Percentiles rank a stretch among this genome's conserved stretches.
Evolutionary conservation across 2,113 vertebrate genomes (phyloP).

Genomic region (Boulengeromyrus knoepffleri): DNA sequence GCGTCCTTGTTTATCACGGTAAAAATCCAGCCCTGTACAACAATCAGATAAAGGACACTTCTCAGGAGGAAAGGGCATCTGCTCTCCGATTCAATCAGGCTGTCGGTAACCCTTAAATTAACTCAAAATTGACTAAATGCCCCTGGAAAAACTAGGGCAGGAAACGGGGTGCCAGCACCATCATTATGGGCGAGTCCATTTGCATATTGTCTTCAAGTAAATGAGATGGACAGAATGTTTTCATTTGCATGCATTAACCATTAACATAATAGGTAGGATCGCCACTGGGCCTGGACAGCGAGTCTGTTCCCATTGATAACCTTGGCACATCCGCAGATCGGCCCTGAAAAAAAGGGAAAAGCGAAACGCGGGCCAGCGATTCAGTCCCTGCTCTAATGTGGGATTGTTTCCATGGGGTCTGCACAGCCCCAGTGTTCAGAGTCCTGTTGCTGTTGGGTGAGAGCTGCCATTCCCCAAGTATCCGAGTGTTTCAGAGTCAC

Average conservation of each 20-base stretch:
- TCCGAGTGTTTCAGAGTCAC: neutral
- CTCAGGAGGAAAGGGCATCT: constrained; percentile 66
- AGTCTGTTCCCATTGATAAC: constrained; percentile 99
- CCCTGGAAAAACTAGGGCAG: constrained; percentile 72
- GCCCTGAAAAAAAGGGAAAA: constrained; percentile 38
- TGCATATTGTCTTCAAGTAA: constrained; percentile 99
- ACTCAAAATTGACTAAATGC: constrained; percentile 89
- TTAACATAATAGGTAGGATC: constrained; percentile 99
- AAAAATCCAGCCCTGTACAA: neutral
- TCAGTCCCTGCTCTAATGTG: constrained; percentile 65
- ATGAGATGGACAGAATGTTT: constrained; percentile 99
- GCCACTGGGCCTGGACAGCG: constrained; percentile 98
- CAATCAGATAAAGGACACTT: neutral
- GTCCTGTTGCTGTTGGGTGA: constrained; percentile 49
- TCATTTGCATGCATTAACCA: constrained; percentile 99
- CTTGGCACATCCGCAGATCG: constrained; percentile 89
- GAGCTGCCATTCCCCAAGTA: neutral
- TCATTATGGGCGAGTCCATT: constrained; percentile 99
- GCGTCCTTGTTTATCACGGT: neutral
- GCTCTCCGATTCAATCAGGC: neutral
- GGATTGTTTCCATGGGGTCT: constrained; percentile 44
- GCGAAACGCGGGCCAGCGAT: constrained; percentile 71
- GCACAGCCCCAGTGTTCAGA: constrained; percentile 59
- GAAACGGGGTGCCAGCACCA: constrained; percentile 76
- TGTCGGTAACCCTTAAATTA: constrained; percentile 85